Conservation (phyloP, 2,797 vertebrate species). For the Dallia pectoralis region DNA sequence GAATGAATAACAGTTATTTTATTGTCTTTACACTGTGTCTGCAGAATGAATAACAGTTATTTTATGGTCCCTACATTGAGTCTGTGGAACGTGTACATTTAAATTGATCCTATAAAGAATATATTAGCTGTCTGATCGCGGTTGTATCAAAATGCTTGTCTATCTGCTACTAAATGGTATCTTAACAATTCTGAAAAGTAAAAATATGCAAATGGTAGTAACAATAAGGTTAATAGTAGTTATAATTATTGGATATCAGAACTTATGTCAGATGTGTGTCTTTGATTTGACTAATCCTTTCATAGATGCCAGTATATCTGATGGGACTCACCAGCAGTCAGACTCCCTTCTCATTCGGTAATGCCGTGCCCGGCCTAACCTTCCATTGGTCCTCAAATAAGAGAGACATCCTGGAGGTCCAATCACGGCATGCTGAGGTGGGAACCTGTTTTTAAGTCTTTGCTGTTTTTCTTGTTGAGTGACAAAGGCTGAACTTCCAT, state of each 20-base stretch:
- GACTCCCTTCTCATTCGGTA: slow-evolving; percentile 93
- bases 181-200: too few species aligned
- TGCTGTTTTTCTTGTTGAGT: background rate
- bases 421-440: slow-evolving; percentile 88
- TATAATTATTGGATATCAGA: background rate
- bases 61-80: background rate
- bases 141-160: too few species aligned
- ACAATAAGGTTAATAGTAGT: too few species aligned
- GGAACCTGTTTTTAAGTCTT: background rate
- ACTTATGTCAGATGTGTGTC: background rate
- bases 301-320: slow-evolving; percentile 93
- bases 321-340: slow-evolving; percentile 89
- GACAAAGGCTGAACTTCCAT: background rate
- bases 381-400: slow-evolving; percentile 97
- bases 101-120: too few species aligned
- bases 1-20: too few species aligned
- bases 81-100: background rate
- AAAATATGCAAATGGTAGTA: too few species aligned
- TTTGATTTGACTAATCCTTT: slow-evolving; percentile 8
- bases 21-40: too few species aligned
- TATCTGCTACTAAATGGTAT: too few species aligned
- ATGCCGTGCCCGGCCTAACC: slow-evolving; percentile 79
- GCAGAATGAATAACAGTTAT: background rate
- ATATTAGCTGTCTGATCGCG: too few species aligned
- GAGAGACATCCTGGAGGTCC: slow-evolving; percentile 86